Conservation (phyloP, 2,888 invertebrate species). For the Tillus elongatus region DNA sequence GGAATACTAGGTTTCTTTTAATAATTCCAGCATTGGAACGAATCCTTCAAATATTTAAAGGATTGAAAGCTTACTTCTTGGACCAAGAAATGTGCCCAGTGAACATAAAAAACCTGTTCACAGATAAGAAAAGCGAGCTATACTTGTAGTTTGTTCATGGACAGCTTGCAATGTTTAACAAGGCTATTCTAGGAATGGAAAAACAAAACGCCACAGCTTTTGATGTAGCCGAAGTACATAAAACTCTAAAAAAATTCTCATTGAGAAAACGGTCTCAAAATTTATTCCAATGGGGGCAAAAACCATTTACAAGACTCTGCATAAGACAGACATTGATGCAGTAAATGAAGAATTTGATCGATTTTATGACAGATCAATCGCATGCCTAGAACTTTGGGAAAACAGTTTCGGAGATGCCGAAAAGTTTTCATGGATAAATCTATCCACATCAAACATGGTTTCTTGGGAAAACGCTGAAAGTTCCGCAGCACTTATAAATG, state of each 20-base stretch:
- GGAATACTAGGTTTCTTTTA: slow-evolving; percentile 26
- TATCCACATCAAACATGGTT: slow-evolving; percentile 1
- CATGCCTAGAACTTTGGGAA: slow-evolving; percentile 5
- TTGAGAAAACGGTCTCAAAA: background rate
- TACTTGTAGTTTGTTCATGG: slow-evolving; percentile 14
- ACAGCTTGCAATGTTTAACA: slow-evolving; percentile 10
- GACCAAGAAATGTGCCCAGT: slow-evolving; percentile 24
- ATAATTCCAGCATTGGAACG: slow-evolving; percentile 27
- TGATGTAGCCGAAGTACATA: background rate
- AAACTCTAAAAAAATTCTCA: slow-evolving; percentile 11
- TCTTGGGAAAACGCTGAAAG: background rate
- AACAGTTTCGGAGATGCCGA: slow-evolving; percentile 4
- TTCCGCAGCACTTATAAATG: slow-evolving; percentile 6
- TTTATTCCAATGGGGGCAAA: slow-evolving; percentile 4
- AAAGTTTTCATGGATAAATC: background rate
- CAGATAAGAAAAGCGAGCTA: slow-evolving; percentile 9
- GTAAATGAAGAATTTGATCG: slow-evolving; percentile 7
- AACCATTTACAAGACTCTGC: slow-evolving; percentile 6
- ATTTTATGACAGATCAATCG: slow-evolving; percentile 6
- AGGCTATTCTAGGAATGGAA: slow-evolving; percentile 8
- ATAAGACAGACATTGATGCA: background rate
- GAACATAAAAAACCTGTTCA: slow-evolving; percentile 21
- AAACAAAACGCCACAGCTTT: background rate
- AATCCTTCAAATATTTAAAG: slow-evolving; percentile 25
- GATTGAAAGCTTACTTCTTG: slow-evolving; percentile 25